Evolutionary conservation across 2,113 vertebrate species (phyloP).

Genomic region (Passer montanus): DNA sequence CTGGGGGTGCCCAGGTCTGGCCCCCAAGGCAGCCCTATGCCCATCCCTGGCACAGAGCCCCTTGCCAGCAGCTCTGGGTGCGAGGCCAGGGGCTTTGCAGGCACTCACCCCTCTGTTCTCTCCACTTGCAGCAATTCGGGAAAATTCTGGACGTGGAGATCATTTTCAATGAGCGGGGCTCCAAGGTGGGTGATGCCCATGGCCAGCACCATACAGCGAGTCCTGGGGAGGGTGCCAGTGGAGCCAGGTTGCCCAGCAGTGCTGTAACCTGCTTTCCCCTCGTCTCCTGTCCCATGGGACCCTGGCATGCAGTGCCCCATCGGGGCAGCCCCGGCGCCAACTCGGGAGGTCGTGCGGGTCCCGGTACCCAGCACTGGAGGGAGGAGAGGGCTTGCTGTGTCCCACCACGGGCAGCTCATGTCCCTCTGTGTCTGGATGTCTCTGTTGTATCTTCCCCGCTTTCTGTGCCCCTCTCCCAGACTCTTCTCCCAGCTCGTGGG

Average conservation of each 20-base stretch:
- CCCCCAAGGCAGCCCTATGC: background rate
- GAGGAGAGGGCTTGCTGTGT: background rate
- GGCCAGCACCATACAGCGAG: background rate
- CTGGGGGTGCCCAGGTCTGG: fast-evolving
- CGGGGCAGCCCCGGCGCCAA: fast-evolving
- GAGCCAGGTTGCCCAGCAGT: conserved; percentile 29
- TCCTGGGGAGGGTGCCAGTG: background rate
- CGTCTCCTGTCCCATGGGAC: background rate
- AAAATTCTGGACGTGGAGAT: conserved; percentile 98
- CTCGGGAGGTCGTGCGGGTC: fast-evolving
- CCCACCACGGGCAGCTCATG: background rate
- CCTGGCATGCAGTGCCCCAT: background rate
- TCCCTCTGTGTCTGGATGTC: conserved; percentile 32
- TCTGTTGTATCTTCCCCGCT: conserved; percentile 39
- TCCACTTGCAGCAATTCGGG: conserved; percentile 90
- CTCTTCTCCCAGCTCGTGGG: background rate
- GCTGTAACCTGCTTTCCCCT: conserved; percentile 59
- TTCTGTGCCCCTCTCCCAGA: conserved; percentile 51
- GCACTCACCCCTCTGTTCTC: conserved; percentile 29
- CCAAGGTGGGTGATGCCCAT: conserved; percentile 88
- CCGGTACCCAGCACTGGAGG: fast-evolving
- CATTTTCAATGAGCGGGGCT: conserved; percentile 98
- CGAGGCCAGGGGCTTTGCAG: background rate
- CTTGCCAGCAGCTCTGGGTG: background rate
- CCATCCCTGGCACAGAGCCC: background rate